Conservation (phyloP, 2,888 invertebrate species). For the Abrostola triplasia region DNA sequence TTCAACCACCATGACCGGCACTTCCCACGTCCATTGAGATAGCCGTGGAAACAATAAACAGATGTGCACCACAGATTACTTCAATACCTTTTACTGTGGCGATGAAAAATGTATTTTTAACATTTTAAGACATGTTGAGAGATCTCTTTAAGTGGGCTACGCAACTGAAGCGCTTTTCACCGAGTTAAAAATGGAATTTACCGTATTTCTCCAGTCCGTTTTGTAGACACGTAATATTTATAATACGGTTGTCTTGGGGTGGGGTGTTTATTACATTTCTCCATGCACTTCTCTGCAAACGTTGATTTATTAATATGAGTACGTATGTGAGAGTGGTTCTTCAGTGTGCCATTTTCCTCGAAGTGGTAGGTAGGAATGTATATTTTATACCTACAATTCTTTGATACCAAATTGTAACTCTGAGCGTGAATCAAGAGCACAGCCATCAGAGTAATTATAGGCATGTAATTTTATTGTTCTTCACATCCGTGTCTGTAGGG, state of each 20-base stretch:
- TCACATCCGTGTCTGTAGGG: too few relatives aligned
- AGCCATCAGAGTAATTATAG: too few relatives aligned
- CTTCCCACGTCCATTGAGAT: constrained; percentile 18
- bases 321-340: constrained; percentile 34
- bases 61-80: constrained; percentile 33
- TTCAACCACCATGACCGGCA: constrained; percentile 1
- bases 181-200: constrained; percentile 44
- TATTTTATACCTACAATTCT: too few relatives aligned
- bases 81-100: constrained; percentile 32
- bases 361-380: too few relatives aligned
- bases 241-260: constrained; percentile 10
- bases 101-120: constrained; percentile 52
- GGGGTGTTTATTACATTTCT: constrained; percentile 24
- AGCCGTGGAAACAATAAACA: constrained; percentile 35
- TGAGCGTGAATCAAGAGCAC: too few relatives aligned
- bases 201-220: constrained; percentile 33
- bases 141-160: constrained; percentile 50
- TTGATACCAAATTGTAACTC: too few relatives aligned
- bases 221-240: constrained; percentile 39
- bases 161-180: constrained; percentile 37
- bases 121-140: constrained; percentile 52
- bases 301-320: constrained; percentile 1
- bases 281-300: constrained; percentile 18
- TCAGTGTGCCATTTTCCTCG: neutral
- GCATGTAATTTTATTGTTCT: too few relatives aligned